Evolutionary conservation across 2,888 invertebrate species (phyloP), one percentile per base, ranked within the genome.

Genomic region (Limnephilus marmoratus): DNA sequence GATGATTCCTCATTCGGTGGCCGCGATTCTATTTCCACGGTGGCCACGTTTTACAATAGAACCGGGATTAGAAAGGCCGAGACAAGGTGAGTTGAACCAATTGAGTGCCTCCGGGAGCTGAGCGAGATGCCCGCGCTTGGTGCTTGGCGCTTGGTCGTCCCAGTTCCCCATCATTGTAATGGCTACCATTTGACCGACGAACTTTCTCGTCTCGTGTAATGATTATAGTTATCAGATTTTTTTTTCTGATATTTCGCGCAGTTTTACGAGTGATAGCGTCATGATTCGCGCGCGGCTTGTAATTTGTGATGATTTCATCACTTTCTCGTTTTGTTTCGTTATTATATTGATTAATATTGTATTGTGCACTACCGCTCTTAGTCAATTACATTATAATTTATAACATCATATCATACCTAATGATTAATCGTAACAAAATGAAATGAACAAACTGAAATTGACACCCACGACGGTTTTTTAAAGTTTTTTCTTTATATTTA

Each of bases 61-160:
- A 0, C 31, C 87, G 29, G 87, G 31, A 49, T 87, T 87, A 87
- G 87, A 87, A 87, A 87, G 53, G 85, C 41, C 85, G 41, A 41
- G 41, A 41, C 11, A 7, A 41, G 53, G 53, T 31, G 45, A 45
- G n/a, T n/a, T 34, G 31, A 83, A 18, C 53, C 53, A 68, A 24
- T 83, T 12, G 37, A 34, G 7, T 41, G 41, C 34, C 41, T 34
- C 18, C 83, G 83, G 34, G 83, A 83, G 83, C 68, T 24, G 15
- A 3, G 9, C 18, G 83, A 83, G 34, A 37, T 24, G 83, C 68
- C 18, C 68, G 68, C 68, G 68, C 24, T 83, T 7, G 45, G 45
- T 11, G 45, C 45, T 45, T 12, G 45, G 24, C 68, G 24, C n/a
- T 83, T 83, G 83, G 83, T n/a, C 41, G 83, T 24, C 37, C 83